These are phyloP conservation scores for Dendrocincla tyrannina DNA, from an alignment of 2,797 vertebrate species.

Conservation along the genomic window DNA sequence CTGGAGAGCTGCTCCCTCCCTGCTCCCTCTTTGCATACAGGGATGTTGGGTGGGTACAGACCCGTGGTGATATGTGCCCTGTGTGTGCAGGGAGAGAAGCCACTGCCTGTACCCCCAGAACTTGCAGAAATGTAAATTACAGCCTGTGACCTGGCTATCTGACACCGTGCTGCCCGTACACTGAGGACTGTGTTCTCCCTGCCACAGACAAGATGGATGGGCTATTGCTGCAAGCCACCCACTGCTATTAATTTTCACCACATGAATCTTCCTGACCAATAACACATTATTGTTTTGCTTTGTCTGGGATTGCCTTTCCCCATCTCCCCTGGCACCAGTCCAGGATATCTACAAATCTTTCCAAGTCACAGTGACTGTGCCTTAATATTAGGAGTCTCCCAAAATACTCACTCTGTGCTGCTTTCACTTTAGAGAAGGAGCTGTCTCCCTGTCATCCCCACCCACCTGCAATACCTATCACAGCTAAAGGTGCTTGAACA, in stretches of 20 bases:
- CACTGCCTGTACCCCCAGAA: neutral
- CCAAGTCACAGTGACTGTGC: neutral
- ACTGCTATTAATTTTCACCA: neutral
- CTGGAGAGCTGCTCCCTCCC: neutral
- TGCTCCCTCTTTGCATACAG: rapidly evolving
- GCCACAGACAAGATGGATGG: neutral
- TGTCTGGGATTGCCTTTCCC: neutral
- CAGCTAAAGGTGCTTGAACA: neutral
- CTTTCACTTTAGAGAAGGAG: neutral
- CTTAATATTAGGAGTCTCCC: neutral
- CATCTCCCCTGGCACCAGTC: neutral
- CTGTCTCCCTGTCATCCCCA: neutral
- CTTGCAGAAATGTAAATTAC: neutral
- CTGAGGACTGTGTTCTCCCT: neutral
- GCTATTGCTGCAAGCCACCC: neutral
- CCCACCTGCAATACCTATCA: neutral
- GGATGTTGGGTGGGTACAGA: rapidly evolving
- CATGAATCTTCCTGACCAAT: neutral
- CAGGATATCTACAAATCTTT: neutral
- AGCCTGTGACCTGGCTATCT: neutral
- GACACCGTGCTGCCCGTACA: neutral
- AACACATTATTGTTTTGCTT: neutral
- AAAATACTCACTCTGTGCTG: neutral
- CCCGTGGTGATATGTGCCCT: rapidly evolving
- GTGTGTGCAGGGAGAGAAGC: neutral